These are phyloP conservation scores for Sminthurinus signatus DNA, from an alignment of 1,140 invertebrate genomes.

Conservation along the genomic window DNA sequence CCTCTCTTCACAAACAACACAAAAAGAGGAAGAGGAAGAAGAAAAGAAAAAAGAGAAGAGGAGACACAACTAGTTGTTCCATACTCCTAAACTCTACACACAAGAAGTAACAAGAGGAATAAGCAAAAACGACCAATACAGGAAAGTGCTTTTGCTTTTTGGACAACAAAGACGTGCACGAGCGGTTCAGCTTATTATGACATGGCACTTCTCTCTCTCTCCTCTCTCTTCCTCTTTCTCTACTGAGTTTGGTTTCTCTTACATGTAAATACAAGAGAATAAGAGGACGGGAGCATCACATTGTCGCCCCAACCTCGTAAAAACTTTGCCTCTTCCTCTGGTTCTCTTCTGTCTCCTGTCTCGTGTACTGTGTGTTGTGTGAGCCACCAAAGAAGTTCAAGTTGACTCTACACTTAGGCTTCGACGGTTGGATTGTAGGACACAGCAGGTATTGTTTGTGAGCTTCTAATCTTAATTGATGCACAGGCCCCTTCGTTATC, in stretches of 20 bases:
- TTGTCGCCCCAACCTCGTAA: slow-evolving; percentile 6
- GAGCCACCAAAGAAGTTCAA: background rate
- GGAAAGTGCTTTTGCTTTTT: slow-evolving; percentile 39
- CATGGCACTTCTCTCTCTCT: slow-evolving; percentile 2
- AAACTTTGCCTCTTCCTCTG: slow-evolving; percentile 7
- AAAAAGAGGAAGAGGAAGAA: too few relatives aligned
- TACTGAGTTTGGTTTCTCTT: too few relatives aligned
- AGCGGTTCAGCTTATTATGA: slow-evolving; percentile 33
- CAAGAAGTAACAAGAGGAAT: slow-evolving; percentile 10
- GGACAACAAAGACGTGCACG: slow-evolving; percentile 34
- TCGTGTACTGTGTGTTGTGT: background rate
- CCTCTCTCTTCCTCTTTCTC: too few relatives aligned
- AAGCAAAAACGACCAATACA: slow-evolving; percentile 34
- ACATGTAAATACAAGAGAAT: too few relatives aligned
- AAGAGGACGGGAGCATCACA: too few relatives aligned
- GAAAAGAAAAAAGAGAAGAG: too few relatives aligned
- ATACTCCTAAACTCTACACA: too few relatives aligned
- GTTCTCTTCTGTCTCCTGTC: background rate
- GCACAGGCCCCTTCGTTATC: slow-evolving; percentile 32
- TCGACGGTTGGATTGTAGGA: background rate
- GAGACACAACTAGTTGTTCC: too few relatives aligned
- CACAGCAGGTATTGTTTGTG: slow-evolving; percentile 38
- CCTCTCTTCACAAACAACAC: background rate
- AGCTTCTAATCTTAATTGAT: slow-evolving; percentile 39
- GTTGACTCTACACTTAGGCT: too few relatives aligned